Percentiles rank a stretch among this genome's conserved stretches.
Conservation (phyloP, 2,113 vertebrate species). For the Rhizomys pruinosus region DNA sequence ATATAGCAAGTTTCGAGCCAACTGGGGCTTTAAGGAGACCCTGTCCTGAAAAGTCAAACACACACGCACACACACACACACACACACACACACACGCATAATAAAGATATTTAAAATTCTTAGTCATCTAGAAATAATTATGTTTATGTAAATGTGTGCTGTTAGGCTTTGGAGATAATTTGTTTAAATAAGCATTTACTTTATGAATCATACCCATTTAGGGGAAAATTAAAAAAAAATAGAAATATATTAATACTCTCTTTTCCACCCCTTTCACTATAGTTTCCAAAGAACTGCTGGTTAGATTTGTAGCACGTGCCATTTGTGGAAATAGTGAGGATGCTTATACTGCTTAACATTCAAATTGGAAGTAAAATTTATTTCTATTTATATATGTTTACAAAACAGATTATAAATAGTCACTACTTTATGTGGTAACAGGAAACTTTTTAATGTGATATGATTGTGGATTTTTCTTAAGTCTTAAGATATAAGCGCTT, state of each 20-base stretch:
- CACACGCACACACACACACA: too few relatives aligned
- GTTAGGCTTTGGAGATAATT: conserved; percentile 28
- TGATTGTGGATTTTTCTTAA: conserved; percentile 18
- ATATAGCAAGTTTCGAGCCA: too few relatives aligned
- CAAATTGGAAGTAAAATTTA: conserved; percentile 77
- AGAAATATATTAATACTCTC: conserved; percentile 70
- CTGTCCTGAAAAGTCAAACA: too few relatives aligned
- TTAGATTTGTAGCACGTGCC: conserved; percentile 68
- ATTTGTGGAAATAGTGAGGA: conserved; percentile 74
- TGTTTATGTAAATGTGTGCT: neutral
- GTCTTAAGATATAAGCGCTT: conserved; percentile 31
- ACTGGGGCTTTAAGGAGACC: too few relatives aligned
- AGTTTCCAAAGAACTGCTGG: conserved; percentile 75
- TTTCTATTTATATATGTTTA: conserved; percentile 50
- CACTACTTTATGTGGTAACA: neutral
- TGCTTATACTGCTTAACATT: conserved; percentile 72
- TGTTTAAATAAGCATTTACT: conserved; percentile 32
- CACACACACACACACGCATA: too few relatives aligned
- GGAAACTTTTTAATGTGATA: conserved; percentile 18
- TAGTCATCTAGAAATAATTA: neutral
- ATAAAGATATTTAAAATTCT: too few relatives aligned
- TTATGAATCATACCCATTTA: conserved; percentile 35
- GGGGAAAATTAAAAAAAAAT: neutral
- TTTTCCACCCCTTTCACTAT: conserved; percentile 16
- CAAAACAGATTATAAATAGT: conserved; percentile 46